A percentile compares a stretch with the other conserved stretches of the same genome.
phyloP scores from a whole-genome alignment of 2,113 vertebrate genomes.

The Ptilorrhoa leucosticta region DNA sequence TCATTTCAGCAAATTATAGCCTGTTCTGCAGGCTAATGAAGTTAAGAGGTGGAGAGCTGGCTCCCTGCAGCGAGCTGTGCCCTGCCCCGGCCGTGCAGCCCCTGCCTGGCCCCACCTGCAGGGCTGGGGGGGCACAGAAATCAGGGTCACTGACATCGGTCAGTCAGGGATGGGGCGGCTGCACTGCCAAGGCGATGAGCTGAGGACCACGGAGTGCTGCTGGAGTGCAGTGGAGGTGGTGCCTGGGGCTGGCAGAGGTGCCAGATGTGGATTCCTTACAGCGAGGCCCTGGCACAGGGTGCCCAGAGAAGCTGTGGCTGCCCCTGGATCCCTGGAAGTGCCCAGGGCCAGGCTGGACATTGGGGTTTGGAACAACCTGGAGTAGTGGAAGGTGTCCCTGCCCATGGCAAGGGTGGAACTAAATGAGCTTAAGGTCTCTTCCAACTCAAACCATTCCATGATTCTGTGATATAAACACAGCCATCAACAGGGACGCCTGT shows the following conservation, averaged over 20 bases:
- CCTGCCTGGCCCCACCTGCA: background rate
- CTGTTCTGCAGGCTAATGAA: background rate
- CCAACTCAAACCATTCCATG: background rate
- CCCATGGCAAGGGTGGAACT: background rate
- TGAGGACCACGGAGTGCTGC: rapidly evolving
- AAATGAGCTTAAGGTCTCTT: background rate
- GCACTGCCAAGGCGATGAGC: rapidly evolving
- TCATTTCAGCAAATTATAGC: slow-evolving; percentile 10
- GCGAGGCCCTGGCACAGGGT: background rate
- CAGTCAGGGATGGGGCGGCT: rapidly evolving
- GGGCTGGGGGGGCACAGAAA: background rate
- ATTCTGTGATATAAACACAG: background rate
- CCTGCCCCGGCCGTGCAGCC: background rate
- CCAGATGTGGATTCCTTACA: rapidly evolving
- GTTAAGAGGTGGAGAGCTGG: background rate
- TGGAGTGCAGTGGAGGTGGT: background rate
- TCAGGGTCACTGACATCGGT: rapidly evolving
- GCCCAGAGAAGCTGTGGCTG: background rate
- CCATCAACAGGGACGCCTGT: rapidly evolving
- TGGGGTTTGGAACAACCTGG: background rate
- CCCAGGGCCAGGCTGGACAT: background rate
- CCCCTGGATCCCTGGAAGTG: background rate
- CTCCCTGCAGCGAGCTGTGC: background rate
- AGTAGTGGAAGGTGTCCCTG: background rate
- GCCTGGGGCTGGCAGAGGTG: background rate